Base-by-base conservation (phyloP, 2,797 vertebrate genomes). In the Catostomus latipinnis region DNA sequence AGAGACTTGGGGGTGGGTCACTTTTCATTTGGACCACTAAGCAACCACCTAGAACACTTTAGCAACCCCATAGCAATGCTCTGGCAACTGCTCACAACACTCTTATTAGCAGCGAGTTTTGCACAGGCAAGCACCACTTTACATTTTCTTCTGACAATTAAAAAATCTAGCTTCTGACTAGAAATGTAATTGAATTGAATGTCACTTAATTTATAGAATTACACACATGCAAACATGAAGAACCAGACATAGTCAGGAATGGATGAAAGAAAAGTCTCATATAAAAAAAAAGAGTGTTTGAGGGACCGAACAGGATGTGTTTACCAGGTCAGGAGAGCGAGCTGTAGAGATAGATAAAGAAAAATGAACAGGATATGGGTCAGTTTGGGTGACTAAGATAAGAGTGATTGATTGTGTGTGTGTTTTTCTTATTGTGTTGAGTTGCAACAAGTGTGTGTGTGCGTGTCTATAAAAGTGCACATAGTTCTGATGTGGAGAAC, bases 361-460 rank as follows among this genome's bases (percentile, higher is more conserved):
- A 82, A 83, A 78, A 87, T 73, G 66, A 89, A 71, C 56, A 79
- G 84, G 81, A 85, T 72, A 58, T 78, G 78, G 65, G 82, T 57
- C 69, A 69, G 74, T 70, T 52, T 81, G 83, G 22, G 67, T 74
- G n/a, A 48, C 60, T 49, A 58, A 86, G 88, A 85, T 78, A 85
- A 82, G 79, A 18, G 88, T 82, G 13, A 80, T 57, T 68, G 76
- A 72, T 87, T 75, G 65, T 68, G 57, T 50, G 61, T 83, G 56
- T 67, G 1, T 22, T 22, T 22, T 22, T 22, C 16, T 18, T 18
- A 18, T 18, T 77, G 82, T 52, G 71, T 57, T 49, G 18, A 52
- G 22, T 54, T 18, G 74, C 11, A 34, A 5, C 50, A 22, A 22
- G 22, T 22, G 22, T 22, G 22, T 14, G 6, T 46, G 53, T 68